Evolutionary conservation across 2,888 invertebrate genomes (phyloP).

Genomic region (Hecatera dysodea): DNA sequence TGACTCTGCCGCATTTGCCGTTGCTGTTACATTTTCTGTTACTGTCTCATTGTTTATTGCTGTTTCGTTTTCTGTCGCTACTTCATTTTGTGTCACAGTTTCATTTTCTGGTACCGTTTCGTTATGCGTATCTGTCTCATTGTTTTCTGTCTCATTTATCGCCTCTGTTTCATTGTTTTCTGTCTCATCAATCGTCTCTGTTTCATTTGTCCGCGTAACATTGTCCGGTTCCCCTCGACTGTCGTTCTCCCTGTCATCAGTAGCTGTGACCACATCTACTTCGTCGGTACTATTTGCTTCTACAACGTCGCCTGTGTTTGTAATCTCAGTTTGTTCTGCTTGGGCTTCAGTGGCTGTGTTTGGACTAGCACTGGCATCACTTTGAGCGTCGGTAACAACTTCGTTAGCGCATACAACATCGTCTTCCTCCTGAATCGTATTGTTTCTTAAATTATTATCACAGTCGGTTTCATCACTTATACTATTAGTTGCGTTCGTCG

Average conservation of each 20-base stretch:
- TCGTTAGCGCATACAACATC: conserved; percentile 88
- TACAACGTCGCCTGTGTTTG: conserved; percentile 31
- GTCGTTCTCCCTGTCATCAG: conserved; percentile 28
- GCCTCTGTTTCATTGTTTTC: background rate
- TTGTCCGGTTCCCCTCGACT: conserved; percentile 25
- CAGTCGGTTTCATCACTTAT: conserved; percentile 87
- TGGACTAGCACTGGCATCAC: conserved; percentile 79
- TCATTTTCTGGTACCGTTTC: background rate
- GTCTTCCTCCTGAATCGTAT: conserved; percentile 82
- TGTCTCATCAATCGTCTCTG: conserved; percentile 16
- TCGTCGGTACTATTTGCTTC: conserved; percentile 39
- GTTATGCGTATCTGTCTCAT: background rate
- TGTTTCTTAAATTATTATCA: conserved; percentile 88
- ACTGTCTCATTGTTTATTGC: conserved; percentile 9
- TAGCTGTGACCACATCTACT: conserved; percentile 30
- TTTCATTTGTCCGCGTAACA: conserved; percentile 10
- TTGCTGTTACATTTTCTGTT: background rate
- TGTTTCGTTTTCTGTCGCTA: background rate
- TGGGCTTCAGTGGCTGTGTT: conserved; percentile 41
- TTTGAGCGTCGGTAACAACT: conserved; percentile 72
- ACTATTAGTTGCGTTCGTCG: conserved; percentile 74
- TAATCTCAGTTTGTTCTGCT: conserved; percentile 51
- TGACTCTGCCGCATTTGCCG: conserved; percentile 1
- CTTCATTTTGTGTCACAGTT: conserved; percentile 4
- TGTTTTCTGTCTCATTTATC: background rate